These are phyloP conservation scores for Rhabdornis inornatus DNA, from an alignment of 2,113 vertebrate species.

Conservation along the genomic window DNA sequence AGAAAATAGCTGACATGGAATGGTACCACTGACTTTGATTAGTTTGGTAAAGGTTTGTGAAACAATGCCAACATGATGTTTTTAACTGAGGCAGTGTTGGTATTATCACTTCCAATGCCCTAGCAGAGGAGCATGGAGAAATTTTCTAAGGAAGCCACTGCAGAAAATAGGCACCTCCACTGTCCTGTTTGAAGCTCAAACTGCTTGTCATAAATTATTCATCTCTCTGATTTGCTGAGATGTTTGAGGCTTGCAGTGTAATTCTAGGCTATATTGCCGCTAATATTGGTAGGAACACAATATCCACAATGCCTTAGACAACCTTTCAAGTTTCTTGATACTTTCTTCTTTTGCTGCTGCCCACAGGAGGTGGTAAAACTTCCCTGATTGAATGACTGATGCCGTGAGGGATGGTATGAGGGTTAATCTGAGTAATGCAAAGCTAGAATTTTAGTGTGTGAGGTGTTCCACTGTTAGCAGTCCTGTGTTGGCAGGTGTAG, in stretches of 20 bases:
- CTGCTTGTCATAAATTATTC: neutral
- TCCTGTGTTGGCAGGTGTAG: neutral
- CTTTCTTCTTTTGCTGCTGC: neutral
- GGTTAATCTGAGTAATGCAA: neutral
- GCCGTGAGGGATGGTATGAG: neutral
- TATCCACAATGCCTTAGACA: neutral
- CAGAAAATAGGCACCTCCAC: neutral
- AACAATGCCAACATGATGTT: neutral
- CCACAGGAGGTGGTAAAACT: neutral
- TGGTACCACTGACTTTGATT: neutral
- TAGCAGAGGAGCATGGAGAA: neutral
- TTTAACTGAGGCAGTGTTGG: neutral
- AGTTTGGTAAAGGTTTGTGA: neutral
- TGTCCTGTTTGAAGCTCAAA: neutral
- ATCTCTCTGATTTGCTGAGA: neutral
- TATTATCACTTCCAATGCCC: neutral
- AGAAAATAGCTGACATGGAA: neutral
- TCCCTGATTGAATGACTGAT: neutral
- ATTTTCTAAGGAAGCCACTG: neutral
- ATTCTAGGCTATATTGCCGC: neutral
- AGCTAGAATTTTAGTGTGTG: neutral
- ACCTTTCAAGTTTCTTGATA: neutral
- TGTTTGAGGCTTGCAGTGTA: neutral
- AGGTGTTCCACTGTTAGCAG: neutral
- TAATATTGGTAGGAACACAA: neutral